A percentile compares a stretch with the other conserved stretches of the same genome.
Evolutionary conservation across 2,113 vertebrate genomes (phyloP).

Genomic region (Mugil cephalus): DNA sequence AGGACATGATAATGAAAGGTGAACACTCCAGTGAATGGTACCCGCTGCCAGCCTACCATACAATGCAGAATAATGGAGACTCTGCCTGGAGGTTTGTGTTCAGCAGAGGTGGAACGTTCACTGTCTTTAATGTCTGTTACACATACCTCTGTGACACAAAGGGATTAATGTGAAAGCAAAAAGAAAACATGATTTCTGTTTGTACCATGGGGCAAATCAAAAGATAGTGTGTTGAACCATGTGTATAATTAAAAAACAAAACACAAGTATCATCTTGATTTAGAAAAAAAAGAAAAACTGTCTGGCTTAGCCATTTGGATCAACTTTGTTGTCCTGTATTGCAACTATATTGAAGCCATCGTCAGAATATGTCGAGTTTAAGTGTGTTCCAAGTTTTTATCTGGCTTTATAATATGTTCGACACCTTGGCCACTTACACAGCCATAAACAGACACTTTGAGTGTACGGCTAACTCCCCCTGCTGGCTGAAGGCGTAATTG

Average conservation of each 20-base stretch:
- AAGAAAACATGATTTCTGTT: background rate
- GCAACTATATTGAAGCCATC: too few relatives aligned
- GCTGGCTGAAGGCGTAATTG: slow-evolving; percentile 33
- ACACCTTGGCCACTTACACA: too few relatives aligned
- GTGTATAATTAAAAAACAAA: too few relatives aligned
- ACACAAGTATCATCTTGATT: too few relatives aligned
- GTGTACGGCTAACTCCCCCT: slow-evolving; percentile 59
- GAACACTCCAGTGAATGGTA: slow-evolving; percentile 69
- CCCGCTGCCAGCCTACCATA: slow-evolving; percentile 54
- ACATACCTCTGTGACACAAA: background rate
- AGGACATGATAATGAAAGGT: slow-evolving; percentile 78
- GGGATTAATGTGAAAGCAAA: background rate
- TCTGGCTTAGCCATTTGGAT: too few relatives aligned
- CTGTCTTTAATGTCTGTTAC: slow-evolving; percentile 12
- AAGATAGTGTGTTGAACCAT: background rate
- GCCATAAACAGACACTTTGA: too few relatives aligned
- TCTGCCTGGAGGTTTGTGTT: slow-evolving; percentile 17
- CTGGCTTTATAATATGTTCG: too few relatives aligned
- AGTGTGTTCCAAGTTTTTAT: too few relatives aligned
- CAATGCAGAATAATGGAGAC: slow-evolving; percentile 58
- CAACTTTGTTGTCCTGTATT: too few relatives aligned
- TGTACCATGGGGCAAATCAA: background rate
- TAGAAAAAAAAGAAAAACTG: too few relatives aligned
- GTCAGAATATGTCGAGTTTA: too few relatives aligned
- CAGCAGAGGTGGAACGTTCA: background rate